Percentiles rank a stretch among this genome's conserved stretches.
These are phyloP conservation scores for Escarpia spicata DNA, from an alignment of 2,888 invertebrate genomes.

Conservation along the genomic window DNA sequence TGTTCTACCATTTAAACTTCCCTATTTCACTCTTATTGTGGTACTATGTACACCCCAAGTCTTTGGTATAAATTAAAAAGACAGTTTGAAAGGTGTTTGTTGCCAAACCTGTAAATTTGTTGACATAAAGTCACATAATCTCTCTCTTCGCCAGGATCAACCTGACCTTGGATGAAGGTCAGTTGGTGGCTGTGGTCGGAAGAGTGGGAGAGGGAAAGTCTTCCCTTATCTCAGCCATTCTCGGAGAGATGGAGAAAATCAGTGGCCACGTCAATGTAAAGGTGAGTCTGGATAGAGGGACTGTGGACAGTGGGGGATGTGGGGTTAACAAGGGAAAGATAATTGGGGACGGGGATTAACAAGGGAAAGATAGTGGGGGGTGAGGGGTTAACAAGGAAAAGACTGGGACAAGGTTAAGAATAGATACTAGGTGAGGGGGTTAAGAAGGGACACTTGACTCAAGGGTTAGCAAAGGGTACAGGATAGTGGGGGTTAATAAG, in stretches of 20 bases:
- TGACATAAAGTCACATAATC: background rate
- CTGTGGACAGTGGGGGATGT: background rate
- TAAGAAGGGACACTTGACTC: too few relatives aligned
- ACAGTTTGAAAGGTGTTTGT: background rate
- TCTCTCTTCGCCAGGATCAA: conserved; percentile 73
- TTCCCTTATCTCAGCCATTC: conserved; percentile 58
- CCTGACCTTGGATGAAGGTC: conserved; percentile 74
- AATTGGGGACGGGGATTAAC: too few relatives aligned
- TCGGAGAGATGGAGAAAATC: conserved; percentile 62
- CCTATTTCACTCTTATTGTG: too few relatives aligned
- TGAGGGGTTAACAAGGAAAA: too few relatives aligned
- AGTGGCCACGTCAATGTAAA: conserved; percentile 54
- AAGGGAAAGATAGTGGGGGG: too few relatives aligned
- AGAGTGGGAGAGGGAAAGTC: conserved; percentile 86
- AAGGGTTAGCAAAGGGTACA: too few relatives aligned
- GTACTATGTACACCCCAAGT: too few relatives aligned
- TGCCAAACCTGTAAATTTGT: background rate
- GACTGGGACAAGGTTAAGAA: too few relatives aligned
- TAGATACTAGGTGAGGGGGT: too few relatives aligned
- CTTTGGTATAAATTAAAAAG: too few relatives aligned
- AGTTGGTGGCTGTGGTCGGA: conserved; percentile 86
- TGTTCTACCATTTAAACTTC: too few relatives aligned
- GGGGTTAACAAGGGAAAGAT: background rate
- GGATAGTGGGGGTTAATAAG: too few relatives aligned
- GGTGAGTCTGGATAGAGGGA: conserved; percentile 49